phyloP scores from a whole-genome alignment of 2,888 invertebrate species.

The Xestobium rufovillosum region DNA sequence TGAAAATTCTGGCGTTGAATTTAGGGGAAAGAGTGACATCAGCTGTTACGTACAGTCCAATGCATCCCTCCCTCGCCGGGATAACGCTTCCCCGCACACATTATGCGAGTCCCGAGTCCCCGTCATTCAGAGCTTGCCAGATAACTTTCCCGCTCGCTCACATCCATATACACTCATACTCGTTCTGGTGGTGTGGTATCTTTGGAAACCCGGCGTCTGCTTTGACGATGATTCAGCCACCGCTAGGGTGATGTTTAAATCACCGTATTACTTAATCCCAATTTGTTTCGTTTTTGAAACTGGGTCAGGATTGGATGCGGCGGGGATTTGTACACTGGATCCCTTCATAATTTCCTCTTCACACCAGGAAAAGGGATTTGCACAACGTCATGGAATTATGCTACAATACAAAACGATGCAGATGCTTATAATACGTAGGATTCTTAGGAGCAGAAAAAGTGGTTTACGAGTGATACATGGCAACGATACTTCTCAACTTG shows the following conservation, averaged over 20 bases:
- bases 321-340: too few relatives aligned
- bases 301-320: slow-evolving; percentile 38
- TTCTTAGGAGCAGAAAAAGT: too few relatives aligned
- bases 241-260: slow-evolving; percentile 40
- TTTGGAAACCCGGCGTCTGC: slow-evolving; percentile 12
- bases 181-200: too few relatives aligned
- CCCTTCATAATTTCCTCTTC: too few relatives aligned
- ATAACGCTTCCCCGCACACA: slow-evolving; percentile 39
- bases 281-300: slow-evolving; percentile 44
- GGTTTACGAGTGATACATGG: too few relatives aligned
- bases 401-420: too few relatives aligned
- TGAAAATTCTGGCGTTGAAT: slow-evolving; percentile 40
- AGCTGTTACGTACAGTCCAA: slow-evolving; percentile 47
- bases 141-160: slow-evolving; percentile 21
- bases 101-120: slow-evolving; percentile 27
- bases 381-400: too few relatives aligned
- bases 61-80: slow-evolving; percentile 41
- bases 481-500: too few relatives aligned
- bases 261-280: slow-evolving; percentile 42
- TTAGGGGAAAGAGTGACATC: slow-evolving; percentile 45
- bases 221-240: slow-evolving; percentile 33
- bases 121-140: slow-evolving; percentile 21
- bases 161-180: too few relatives aligned
- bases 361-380: too few relatives aligned
- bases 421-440: too few relatives aligned